Evolutionary conservation across 2,113 vertebrate species (phyloP).

Genomic region (Tupaia tana): DNA sequence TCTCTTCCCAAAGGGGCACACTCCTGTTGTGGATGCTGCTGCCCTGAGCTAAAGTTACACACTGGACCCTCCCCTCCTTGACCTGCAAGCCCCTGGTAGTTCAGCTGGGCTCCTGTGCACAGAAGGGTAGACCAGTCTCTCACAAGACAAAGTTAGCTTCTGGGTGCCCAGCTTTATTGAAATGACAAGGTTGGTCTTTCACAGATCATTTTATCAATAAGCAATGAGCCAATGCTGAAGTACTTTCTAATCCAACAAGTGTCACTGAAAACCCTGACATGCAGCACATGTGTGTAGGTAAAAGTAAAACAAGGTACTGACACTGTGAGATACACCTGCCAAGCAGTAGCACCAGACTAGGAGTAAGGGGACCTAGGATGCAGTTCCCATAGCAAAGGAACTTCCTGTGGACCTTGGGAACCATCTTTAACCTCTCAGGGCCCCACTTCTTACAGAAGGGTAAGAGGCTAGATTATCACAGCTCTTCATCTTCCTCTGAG

Average conservation of each 20-base stretch:
- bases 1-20: not conserved
- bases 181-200: not conserved
- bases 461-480: not conserved
- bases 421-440: not conserved
- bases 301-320: fast-evolving
- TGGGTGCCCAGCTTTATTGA: not conserved
- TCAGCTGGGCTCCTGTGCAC: not conserved
- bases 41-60: not conserved
- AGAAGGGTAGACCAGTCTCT: not conserved
- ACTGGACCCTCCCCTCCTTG: not conserved
- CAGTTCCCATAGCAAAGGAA: not conserved
- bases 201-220: not conserved
- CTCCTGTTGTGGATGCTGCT: not conserved
- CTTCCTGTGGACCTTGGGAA: too few species aligned
- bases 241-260: not conserved
- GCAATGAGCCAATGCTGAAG: not conserved
- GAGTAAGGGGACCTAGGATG: too few species aligned
- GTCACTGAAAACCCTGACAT: not conserved
- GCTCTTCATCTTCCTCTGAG: not conserved
- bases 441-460: not conserved
- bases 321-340: not conserved
- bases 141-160: not conserved
- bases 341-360: not conserved
- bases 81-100: not conserved
- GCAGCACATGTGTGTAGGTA: not conserved